Base-by-base conservation (phyloP, 1,140 invertebrate species). In the Saccostrea echinata region DNA sequence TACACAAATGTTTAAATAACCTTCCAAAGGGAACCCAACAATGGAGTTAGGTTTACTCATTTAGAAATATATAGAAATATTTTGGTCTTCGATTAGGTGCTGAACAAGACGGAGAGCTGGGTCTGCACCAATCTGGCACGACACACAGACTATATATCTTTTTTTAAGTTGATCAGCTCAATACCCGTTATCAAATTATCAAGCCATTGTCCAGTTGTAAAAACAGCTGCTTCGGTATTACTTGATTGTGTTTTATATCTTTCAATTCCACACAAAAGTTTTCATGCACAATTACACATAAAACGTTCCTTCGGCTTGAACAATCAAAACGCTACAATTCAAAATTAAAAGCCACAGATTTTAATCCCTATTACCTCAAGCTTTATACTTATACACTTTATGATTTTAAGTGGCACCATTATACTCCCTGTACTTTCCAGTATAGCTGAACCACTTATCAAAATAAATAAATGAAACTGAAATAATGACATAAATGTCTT, bases 1-100 rank as follows among this genome's bases (percentile, higher is more conserved):
- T 71, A 71, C 68, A 71, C 68, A 71, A 71, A 71, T 71, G 24
- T 71, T 71, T 71, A 71, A 71, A 71, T 71, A 71, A 71, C 68
- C 68, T 71, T 71, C 68, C 27, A 71, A 30, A 33, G 24, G 13
- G 27, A 71, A 33, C 11, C 11, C 68, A 33, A 71, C 68, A 71
- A 71, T 33, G 27, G 27, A 13, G 9, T 13, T 71, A 71, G 27
- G 12, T 30, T 33, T 33, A 71, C 68, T 71, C 68, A 30, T 71
- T 71, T 27, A 43, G 43, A 43, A 43, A 71, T 71, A 71, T 71
- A 30, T 71, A 71, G 68, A 71, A 71, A 71, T 9, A 71, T 16
- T 71, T 30, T 71, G 27, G 68, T 71, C 30, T 71, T 71, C 0
- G 68, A 18, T 71, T 13, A 33, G 68, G 16, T 30, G 68, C 16